These are phyloP conservation scores for Dryoscopus gambensis DNA, from an alignment of 2,113 vertebrate genomes.

Conservation along the genomic window DNA sequence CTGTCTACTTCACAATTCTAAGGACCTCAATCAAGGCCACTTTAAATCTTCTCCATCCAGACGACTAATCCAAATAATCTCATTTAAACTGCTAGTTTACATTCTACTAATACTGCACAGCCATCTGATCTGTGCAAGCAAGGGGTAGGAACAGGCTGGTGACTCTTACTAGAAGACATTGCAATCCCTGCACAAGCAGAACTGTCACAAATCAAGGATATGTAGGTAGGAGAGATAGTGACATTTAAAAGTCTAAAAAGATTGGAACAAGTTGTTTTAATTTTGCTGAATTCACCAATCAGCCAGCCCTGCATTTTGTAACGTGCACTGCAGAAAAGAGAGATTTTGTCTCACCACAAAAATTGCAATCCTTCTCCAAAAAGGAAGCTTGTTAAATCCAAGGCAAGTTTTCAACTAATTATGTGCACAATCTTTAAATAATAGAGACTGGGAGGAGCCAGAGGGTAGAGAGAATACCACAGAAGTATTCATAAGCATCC, in stretches of 20 bases:
- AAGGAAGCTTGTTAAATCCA: neutral
- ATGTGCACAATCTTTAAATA: neutral
- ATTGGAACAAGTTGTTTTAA: neutral
- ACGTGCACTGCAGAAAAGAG: neutral
- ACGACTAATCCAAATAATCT: neutral
- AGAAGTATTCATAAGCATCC: neutral
- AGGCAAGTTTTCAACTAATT: neutral
- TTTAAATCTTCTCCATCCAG: neutral
- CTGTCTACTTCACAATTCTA: neutral
- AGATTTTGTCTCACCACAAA: neutral
- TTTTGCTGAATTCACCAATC: neutral
- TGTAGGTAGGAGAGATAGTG: neutral
- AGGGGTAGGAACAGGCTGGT: neutral
- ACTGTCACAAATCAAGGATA: neutral
- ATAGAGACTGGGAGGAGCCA: neutral
- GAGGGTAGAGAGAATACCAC: neutral
- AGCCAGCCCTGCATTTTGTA: neutral
- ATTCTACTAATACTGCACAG: neutral
- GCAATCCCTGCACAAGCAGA: neutral
- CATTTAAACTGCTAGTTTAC: conserved; percentile 21
- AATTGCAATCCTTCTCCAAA: neutral
- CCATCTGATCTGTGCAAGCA: neutral
- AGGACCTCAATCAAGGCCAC: neutral
- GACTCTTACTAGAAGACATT: neutral
- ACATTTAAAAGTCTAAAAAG: neutral